A percentile compares a stretch with the other conserved stretches of the same genome.
These are phyloP conservation scores for Muscidifurax raptorellus DNA, from an alignment of 1,140 invertebrate species.

Conservation along the genomic window DNA sequence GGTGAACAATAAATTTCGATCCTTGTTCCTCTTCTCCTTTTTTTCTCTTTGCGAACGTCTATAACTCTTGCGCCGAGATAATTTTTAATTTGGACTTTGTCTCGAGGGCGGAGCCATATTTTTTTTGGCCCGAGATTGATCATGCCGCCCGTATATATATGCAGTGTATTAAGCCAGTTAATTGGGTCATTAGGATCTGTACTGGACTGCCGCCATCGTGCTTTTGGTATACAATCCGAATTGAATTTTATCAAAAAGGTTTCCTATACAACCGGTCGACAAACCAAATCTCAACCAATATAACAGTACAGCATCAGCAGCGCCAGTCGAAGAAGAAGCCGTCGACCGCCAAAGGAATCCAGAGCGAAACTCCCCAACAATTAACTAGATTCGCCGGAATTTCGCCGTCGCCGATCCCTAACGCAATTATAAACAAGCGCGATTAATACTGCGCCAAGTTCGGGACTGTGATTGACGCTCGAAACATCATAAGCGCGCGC, in stretches of 20 bases:
- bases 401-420: background rate
- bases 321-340: background rate
- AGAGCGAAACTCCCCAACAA: background rate
- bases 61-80: slow-evolving; percentile 3
- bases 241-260: no score
- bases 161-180: background rate
- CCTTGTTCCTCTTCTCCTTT: background rate
- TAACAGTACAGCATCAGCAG: no score
- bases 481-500: background rate
- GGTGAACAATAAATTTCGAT: slow-evolving; percentile 25
- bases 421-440: slow-evolving; percentile 2
- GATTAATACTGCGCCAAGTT: background rate
- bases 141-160: background rate
- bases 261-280: background rate
- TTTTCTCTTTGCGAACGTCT: background rate
- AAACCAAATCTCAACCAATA: background rate
- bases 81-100: slow-evolving; percentile 10
- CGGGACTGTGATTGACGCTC: background rate
- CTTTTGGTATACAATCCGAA: no score
- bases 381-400: background rate
- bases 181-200: background rate
- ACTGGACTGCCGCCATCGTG: background rate
- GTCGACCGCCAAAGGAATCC: background rate
- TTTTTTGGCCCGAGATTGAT: background rate
- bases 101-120: background rate